phyloP scores from a whole-genome alignment of 2,113 vertebrate genomes.

The Vulpes lagopus region DNA sequence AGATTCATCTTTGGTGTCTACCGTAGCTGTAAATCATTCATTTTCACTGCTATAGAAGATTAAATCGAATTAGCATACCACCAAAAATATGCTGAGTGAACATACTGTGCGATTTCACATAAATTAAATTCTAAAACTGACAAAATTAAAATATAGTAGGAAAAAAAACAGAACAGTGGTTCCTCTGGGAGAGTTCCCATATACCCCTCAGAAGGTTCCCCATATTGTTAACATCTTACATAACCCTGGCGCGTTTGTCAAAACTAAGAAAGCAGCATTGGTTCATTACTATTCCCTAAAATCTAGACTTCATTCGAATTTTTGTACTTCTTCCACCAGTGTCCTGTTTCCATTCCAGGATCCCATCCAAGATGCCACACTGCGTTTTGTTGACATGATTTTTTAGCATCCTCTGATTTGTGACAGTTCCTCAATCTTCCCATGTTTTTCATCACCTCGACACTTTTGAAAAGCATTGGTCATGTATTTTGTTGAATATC shows the following conservation, averaged over 20 bases:
- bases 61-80: not conserved
- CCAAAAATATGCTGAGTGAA: not conserved
- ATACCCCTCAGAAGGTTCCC: not conserved
- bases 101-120: not conserved
- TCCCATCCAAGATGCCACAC: not conserved
- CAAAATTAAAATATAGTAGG: not conserved
- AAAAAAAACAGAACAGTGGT: not conserved
- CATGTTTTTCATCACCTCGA: not conserved
- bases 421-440: not conserved
- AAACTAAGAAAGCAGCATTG: not conserved
- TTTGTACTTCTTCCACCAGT: not conserved
- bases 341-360: not conserved
- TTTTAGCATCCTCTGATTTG: not conserved
- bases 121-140: not conserved
- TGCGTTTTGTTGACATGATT: not conserved
- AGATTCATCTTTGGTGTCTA: not conserved
- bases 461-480: not conserved
- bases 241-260: rapidly evolving
- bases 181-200: not conserved
- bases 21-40: not conserved
- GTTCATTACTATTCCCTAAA: not conserved
- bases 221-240: not conserved
- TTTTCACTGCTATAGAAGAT: not conserved
- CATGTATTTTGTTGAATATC: not conserved
- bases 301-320: not conserved